Percentiles rank a stretch among this genome's conserved stretches.
phyloP scores from a whole-genome alignment of 2,113 vertebrate genomes.

The Oplegnathus fasciatus region DNA sequence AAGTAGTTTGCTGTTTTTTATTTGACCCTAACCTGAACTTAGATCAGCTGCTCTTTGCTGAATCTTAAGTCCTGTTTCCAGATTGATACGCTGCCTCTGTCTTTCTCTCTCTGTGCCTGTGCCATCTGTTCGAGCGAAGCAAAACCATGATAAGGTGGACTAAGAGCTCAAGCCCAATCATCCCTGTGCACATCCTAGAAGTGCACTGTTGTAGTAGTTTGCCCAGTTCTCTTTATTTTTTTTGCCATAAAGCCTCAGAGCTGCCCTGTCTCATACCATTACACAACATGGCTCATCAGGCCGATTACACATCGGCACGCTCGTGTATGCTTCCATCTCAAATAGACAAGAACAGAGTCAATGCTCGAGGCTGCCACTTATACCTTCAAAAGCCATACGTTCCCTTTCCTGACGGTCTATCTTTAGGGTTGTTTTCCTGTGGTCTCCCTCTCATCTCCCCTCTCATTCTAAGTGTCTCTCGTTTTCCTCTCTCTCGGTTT shows the following conservation, averaged over 20 bases:
- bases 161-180: slow-evolving; percentile 35
- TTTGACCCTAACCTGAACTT: not conserved
- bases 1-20: not conserved
- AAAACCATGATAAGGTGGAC: slow-evolving; percentile 10
- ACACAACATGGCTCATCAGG: slow-evolving; percentile 68
- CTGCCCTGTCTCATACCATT: slow-evolving; percentile 45
- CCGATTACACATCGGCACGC: slow-evolving; percentile 68
- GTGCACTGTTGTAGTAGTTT: slow-evolving; percentile 26
- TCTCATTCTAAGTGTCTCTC: slow-evolving; percentile 11
- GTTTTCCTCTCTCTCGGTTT: slow-evolving; percentile 19
- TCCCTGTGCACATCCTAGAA: slow-evolving; percentile 1
- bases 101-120: not conserved
- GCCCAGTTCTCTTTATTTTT: not conserved
- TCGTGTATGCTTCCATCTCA: slow-evolving; percentile 47
- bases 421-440: slow-evolving; percentile 56
- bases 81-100: not conserved
- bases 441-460: slow-evolving; percentile 14
- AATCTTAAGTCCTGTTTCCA: slow-evolving; percentile 14
- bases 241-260: slow-evolving; percentile 20
- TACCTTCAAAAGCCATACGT: slow-evolving; percentile 52
- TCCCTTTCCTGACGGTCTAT: slow-evolving; percentile 47
- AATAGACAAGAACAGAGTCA: slow-evolving; percentile 34
- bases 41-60: slow-evolving; percentile 20
- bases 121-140: slow-evolving; percentile 11
- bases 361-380: slow-evolving; percentile 53